A percentile compares a stretch with the other conserved stretches of the same genome.
Evolutionary conservation across 2,797 vertebrate species (phyloP).

Genomic region (Myripristis murdjan): DNA sequence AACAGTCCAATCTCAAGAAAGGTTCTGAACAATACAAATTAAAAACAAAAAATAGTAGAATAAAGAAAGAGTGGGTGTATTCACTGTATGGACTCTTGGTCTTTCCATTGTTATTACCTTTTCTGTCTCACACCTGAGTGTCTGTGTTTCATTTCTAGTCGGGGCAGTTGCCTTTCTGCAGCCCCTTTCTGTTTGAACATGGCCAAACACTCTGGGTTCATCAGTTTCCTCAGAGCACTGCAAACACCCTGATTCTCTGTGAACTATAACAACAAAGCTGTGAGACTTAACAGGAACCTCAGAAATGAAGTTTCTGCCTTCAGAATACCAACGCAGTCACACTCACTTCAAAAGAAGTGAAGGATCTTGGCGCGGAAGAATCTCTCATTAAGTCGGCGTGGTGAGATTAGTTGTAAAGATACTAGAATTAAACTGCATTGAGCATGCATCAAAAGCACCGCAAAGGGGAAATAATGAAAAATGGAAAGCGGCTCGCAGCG

Average conservation of each 20-base stretch:
- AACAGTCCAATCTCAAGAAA: too few species aligned
- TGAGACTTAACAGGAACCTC: slow-evolving; percentile 10
- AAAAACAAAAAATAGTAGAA: too few species aligned
- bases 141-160: too few species aligned
- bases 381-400: not conserved
- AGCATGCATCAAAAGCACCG: slow-evolving; percentile 3
- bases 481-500: slow-evolving; percentile 6
- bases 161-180: slow-evolving; percentile 17
- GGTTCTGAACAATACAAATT: too few species aligned
- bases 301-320: slow-evolving; percentile 2
- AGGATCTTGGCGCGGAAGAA: not conserved
- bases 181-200: slow-evolving; percentile 27
- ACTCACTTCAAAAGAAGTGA: not conserved
- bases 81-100: too few species aligned
- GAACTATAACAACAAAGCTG: slow-evolving; percentile 16
- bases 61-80: too few species aligned
- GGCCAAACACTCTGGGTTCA: slow-evolving; percentile 26
- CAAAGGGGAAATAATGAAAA: slow-evolving; percentile 6
- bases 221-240: slow-evolving; percentile 29
- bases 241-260: slow-evolving; percentile 29
- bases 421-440: not conserved
- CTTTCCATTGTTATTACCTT: too few species aligned
- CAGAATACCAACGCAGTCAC: slow-evolving; percentile 2
- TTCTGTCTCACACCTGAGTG: too few species aligned
- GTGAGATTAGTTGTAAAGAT: slow-evolving; percentile 2